These are phyloP conservation scores for Ectemnius continuus DNA, from an alignment of 2,888 invertebrate genomes.

Conservation along the genomic window DNA sequence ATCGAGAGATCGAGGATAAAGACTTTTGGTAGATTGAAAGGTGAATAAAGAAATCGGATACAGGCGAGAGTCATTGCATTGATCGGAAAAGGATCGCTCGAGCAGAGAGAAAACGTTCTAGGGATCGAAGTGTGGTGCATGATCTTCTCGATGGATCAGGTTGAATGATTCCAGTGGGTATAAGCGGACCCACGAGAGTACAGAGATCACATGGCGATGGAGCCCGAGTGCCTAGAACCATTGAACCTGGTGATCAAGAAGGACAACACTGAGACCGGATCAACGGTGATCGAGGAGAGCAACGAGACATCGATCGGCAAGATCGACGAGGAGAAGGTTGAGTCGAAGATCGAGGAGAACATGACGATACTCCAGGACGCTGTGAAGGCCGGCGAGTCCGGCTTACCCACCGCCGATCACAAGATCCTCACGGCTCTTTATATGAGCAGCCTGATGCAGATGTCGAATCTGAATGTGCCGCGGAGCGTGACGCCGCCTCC, in stretches of 20 bases:
- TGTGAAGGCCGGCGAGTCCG: conserved; percentile 65
- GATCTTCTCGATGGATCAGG: conserved; percentile 49
- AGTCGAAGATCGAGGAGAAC: conserved; percentile 63
- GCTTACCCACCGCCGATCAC: conserved; percentile 72
- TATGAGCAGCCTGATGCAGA: conserved; percentile 77
- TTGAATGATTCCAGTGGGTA: conserved; percentile 45
- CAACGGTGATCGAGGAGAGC: conserved; percentile 47
- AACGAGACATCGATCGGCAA: conserved; percentile 48
- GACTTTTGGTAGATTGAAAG: neutral
- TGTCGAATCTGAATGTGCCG: conserved; percentile 70
- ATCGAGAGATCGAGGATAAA: conserved; percentile 21
- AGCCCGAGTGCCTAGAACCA: conserved; percentile 78
- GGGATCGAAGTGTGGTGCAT: neutral
- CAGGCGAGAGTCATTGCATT: neutral
- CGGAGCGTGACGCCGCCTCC: conserved; percentile 60
- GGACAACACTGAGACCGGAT: conserved; percentile 60
- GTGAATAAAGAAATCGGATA: neutral
- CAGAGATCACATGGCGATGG: conserved; percentile 70
- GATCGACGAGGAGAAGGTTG: conserved; percentile 66
- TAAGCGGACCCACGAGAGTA: conserved; percentile 43
- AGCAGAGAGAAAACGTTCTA: conserved; percentile 1
- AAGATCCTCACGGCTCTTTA: conserved; percentile 76
- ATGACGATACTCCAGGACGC: conserved; percentile 73
- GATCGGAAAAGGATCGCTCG: conserved; percentile 19
- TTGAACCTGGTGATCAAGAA: conserved; percentile 80